A percentile compares a stretch with the other conserved stretches of the same genome.
Evolutionary conservation across 2,888 invertebrate genomes (phyloP).

Genomic region (Netelia melanura): DNA sequence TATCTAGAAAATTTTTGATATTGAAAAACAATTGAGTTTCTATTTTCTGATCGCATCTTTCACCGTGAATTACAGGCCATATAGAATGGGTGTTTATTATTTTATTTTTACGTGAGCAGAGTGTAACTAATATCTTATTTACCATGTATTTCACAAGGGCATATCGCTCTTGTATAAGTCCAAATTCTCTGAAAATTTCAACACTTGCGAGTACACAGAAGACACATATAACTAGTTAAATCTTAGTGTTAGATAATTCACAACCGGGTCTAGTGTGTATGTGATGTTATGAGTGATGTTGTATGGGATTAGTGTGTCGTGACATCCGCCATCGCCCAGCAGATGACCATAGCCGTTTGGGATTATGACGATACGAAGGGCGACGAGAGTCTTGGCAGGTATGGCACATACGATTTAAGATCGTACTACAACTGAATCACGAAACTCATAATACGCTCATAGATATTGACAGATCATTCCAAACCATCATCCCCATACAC

Average conservation of each 20-base stretch:
- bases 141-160: neutral
- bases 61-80: neutral
- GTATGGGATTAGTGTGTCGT: constrained; percentile 84
- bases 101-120: constrained; percentile 13
- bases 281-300: constrained; percentile 83
- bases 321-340: constrained; percentile 88
- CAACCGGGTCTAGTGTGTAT: constrained; percentile 75
- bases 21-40: neutral
- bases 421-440: constrained; percentile 12
- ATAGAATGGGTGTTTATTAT: neutral
- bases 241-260: neutral
- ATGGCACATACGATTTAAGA: constrained; percentile 81
- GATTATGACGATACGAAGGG: constrained; percentile 95
- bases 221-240: neutral
- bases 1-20: neutral
- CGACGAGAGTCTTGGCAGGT: constrained; percentile 96
- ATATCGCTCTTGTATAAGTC: neutral
- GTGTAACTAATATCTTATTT: constrained; percentile 25
- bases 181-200: constrained; percentile 5
- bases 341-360: constrained; percentile 91
- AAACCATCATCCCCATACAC: neutral
- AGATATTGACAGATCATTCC: neutral
- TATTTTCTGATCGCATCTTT: neutral
- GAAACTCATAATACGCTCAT: neutral
- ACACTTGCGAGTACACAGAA: neutral